Percentiles rank a stretch among this genome's conserved stretches.
Evolutionary conservation across 2,113 vertebrate genomes (phyloP).

Genomic region (Channa maculata): DNA sequence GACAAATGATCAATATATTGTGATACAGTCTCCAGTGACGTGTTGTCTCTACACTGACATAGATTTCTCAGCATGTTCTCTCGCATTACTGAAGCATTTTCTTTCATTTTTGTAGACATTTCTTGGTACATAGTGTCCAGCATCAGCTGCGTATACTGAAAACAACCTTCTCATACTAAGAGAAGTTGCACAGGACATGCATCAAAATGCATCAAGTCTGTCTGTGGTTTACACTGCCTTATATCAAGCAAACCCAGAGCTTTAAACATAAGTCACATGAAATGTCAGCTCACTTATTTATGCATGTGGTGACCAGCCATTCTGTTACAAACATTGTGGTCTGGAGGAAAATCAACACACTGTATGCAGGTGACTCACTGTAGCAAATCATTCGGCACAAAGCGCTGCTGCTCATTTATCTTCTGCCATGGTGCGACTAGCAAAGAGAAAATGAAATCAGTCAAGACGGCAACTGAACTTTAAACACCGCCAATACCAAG

Average conservation of each 20-base stretch:
- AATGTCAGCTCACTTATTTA: not conserved
- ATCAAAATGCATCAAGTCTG: not conserved
- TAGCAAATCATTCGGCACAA: slow-evolving; percentile 2
- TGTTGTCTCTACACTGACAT: slow-evolving; percentile 2
- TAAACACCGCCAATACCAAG: not conserved
- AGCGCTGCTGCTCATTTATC: slow-evolving; percentile 3
- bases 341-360: slow-evolving; percentile 3
- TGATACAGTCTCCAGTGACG: slow-evolving; percentile 15
- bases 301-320: slow-evolving; percentile 4
- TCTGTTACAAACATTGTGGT: not conserved
- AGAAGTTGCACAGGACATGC: not conserved
- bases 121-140: not conserved
- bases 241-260: not conserved
- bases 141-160: not conserved
- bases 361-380: slow-evolving; percentile 10
- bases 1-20: slow-evolving; percentile 45
- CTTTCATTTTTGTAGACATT: slow-evolving; percentile 11
- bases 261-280: slow-evolving; percentile 14
- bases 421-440: not conserved
- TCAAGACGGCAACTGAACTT: not conserved
- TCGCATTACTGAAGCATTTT: not conserved
- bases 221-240: not conserved
- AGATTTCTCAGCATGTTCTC: slow-evolving; percentile 11
- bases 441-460: slow-evolving; percentile 3
- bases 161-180: not conserved